These are phyloP conservation scores for Daktulosphaira vitifoliae DNA, from an alignment of 1,140 invertebrate species.

Conservation along the genomic window DNA sequence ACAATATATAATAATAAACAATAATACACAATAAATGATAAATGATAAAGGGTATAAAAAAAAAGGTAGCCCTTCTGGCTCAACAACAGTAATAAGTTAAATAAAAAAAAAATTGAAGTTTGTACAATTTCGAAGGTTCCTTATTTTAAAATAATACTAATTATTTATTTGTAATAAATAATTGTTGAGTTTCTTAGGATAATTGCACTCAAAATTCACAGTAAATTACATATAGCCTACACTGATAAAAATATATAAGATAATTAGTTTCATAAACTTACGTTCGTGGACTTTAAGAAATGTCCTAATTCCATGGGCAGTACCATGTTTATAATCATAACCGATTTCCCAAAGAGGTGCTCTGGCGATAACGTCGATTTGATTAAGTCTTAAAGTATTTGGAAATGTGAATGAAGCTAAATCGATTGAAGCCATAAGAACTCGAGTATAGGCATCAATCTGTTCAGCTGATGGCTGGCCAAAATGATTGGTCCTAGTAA, in stretches of 20 bases:
- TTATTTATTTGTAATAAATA: background rate
- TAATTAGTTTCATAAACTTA: conserved; percentile 44
- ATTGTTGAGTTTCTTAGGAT: background rate
- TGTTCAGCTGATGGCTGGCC: conserved; percentile 64
- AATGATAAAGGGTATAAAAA: too few species aligned
- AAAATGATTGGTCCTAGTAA: conserved; percentile 84
- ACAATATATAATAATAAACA: too few species aligned
- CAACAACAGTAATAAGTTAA: too few species aligned
- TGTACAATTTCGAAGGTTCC: too few species aligned
- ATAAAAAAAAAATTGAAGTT: too few species aligned
- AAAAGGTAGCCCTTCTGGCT: too few species aligned
- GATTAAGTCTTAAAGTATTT: conserved; percentile 52
- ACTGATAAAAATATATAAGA: too few species aligned
- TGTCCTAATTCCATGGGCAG: conserved; percentile 82
- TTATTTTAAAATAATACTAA: too few species aligned
- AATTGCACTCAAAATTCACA: too few species aligned
- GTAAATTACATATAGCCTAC: too few species aligned
- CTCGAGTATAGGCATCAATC: conserved; percentile 75
- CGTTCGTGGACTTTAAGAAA: conserved; percentile 79
- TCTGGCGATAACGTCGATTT: conserved; percentile 66
- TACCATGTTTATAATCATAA: conserved; percentile 76
- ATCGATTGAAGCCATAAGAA: conserved; percentile 78
- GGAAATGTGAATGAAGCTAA: conserved; percentile 60
- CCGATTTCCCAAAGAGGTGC: conserved; percentile 69
- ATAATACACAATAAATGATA: too few species aligned